Base-by-base conservation (phyloP, 2,888 invertebrate species). In the Morpho deidamia region DNA sequence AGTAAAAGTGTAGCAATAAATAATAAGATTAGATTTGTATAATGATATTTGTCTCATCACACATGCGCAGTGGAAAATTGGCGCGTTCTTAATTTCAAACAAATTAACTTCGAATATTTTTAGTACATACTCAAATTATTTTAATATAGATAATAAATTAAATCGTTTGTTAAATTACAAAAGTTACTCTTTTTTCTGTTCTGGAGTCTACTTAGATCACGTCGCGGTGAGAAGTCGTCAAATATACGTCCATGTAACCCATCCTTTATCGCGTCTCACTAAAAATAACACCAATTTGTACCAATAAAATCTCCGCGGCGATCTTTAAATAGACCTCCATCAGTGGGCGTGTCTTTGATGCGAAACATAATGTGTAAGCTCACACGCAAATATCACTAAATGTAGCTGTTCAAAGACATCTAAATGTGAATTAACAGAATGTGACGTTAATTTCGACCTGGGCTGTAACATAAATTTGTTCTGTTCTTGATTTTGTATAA, bases 281-380 rank as follows among this genome's bases (percentile, higher is more conserved):
- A 61, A 58, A 60, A 58, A 60, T 60, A 58, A 45, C 53, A 11
- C 11, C 57, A 51, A 57, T 59, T 59, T 57, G 46, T 53, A 53
- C 52, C 49, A 61, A 59, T 61, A 55, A 55, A 56, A 53, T 56
- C 47, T 35, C 40, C 33, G 44, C 42, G 33, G 50, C 34, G 55
- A 64, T 70, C 71, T 72, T 68, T 68, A 68, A 66, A 61, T 57
- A 58, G 52, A 44, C 7, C n/a, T 11, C 9, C 42, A 34, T 34
- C 8, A 42, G 53, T 58, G 46, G 55, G 54, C 33, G 57, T 53
- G 55, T 54, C 52, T 59, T 54, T 54, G 49, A 59, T 45, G 43
- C 35, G 23, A 54, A 60, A 51, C 65, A 63, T 64, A 60, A 67
- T 46, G 38, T 44, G 35, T n/a, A n/a, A n/a, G n/a, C 37, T 44